Conservation (phyloP, 2,888 invertebrate genomes). For the Allygus modestus region DNA sequence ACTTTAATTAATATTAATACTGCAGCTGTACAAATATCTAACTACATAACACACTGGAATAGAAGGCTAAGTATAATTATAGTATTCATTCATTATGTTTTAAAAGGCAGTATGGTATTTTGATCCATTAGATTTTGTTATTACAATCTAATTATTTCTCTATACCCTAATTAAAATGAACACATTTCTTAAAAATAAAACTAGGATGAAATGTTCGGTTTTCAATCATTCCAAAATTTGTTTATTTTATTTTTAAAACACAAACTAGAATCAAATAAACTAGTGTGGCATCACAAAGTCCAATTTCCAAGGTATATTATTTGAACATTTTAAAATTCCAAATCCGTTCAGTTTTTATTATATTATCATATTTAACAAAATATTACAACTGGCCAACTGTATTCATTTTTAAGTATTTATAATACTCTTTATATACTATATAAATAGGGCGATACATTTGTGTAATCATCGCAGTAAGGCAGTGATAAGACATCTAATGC, state of each 20-base stretch:
- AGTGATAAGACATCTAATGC: background rate
- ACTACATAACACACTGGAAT: constrained; percentile 46
- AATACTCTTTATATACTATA: background rate
- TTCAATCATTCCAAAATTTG: no score
- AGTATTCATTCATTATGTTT: constrained; percentile 8
- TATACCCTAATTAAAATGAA: constrained; percentile 22
- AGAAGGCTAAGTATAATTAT: constrained; percentile 29
- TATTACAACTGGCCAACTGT: background rate
- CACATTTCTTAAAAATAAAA: constrained; percentile 4
- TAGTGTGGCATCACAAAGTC: no score
- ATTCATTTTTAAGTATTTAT: background rate
- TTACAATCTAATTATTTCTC: background rate
- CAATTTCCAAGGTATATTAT: no score
- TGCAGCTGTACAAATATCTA: constrained; percentile 56
- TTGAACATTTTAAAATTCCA: no score
- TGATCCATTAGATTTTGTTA: background rate
- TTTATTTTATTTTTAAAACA: no score
- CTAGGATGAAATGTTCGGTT: background rate
- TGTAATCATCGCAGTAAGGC: constrained; percentile 12
- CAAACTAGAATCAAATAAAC: no score
- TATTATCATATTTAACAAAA: no score
- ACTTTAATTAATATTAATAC: constrained; percentile 61
- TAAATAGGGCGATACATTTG: background rate
- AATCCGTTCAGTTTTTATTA: no score
- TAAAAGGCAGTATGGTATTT: constrained; percentile 1